phyloP scores from a whole-genome alignment of 2,797 vertebrate genomes.

The Decapterus maruadsi region DNA sequence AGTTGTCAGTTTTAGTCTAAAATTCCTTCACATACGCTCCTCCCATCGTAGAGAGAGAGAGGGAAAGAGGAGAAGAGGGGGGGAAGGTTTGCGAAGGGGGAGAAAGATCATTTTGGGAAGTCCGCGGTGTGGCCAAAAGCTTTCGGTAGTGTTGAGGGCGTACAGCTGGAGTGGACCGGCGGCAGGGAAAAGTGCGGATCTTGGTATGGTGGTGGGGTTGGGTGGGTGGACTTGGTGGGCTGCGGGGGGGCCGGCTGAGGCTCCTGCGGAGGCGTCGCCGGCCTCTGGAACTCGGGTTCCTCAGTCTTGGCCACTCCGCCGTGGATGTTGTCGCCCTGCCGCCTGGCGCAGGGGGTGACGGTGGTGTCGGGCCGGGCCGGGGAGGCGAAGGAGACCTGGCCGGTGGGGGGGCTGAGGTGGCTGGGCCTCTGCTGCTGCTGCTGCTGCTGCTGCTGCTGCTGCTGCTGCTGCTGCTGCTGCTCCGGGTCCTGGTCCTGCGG shows the following conservation, averaged over 20 bases:
- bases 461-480: constrained; percentile 55
- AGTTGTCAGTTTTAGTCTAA: constrained; percentile 64
- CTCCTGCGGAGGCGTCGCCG: constrained; percentile 72
- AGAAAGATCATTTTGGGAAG: constrained; percentile 64
- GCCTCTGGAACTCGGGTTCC: constrained; percentile 77
- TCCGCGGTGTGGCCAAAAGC: constrained; percentile 37
- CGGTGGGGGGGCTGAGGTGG: constrained; percentile 77
- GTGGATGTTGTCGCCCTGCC: constrained; percentile 79
- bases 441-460: constrained; percentile 57
- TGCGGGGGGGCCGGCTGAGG: constrained; percentile 72
- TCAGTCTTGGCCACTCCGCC: constrained; percentile 83
- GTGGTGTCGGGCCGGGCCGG: constrained; percentile 82
- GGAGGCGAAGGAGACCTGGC: constrained; percentile 66
- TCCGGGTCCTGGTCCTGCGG: constrained; percentile 66
- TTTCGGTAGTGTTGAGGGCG: constrained; percentile 62
- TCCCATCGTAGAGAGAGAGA: neutral
- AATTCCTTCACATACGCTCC: constrained; percentile 31
- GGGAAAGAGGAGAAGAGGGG: too few relatives aligned
- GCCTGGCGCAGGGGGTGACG: constrained; percentile 75
- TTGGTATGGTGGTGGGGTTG: constrained; percentile 25
- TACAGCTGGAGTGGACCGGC: constrained; percentile 50
- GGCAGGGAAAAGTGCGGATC: constrained; percentile 37
- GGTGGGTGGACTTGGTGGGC: constrained; percentile 67
- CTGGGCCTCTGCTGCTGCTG: constrained; percentile 64
- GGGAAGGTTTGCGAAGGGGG: neutral